Base-by-base conservation (phyloP, 30 jellyfish, hydroid and myxozoan genomes). In the Hydractinia symbiolongicarpus region DNA sequence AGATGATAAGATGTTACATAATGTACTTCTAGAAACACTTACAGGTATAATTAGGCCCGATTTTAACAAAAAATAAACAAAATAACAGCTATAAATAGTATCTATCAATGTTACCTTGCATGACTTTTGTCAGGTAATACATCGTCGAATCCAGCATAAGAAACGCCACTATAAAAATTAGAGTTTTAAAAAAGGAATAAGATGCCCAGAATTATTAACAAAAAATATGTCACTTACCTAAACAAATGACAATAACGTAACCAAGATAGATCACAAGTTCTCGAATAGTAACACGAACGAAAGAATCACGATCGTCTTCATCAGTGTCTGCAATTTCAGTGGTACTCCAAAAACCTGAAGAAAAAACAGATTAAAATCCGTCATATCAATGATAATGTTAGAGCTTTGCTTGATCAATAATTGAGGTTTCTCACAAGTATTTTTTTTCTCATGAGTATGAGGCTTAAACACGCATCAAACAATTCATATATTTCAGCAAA, bases 71-170 rank as follows among this genome's bases (percentile, higher is more conserved):
- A 55, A 9, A 19, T 17, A 7, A 50, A 61, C 58, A 56, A 53
- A 50, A 21, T 6, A 21, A 5, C 53, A 15, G 17, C 16, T 7
- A 16, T 17, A 9, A 21, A 16, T 9, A 20, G 11, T 8, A 13
- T 17, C 14, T 13, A 78, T 1, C 1, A 50, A 15, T 7, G 50
- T 54, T 78, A 90, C 97, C 97, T 86, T 78, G 80, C 97, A 90
- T 90, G 80, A 90, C 97, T 64, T 90, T 90, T 60, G 96, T 91
- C 76, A 91, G 86, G 87, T 86, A 91, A 64, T 81, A 91, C 98
- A 91, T 91, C 55, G 98, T 91, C 61, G 98, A 87, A 72, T 86
- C 83, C 50, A 91, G 85, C 98, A 91, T 91, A 54, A 95, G 95
- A 87, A 91, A 91, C 55, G 98, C 86, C 88, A 91, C 98, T 91